Evolutionary conservation across 1,140 invertebrate genomes (phyloP).

Genomic region (Halyomorpha halys): DNA sequence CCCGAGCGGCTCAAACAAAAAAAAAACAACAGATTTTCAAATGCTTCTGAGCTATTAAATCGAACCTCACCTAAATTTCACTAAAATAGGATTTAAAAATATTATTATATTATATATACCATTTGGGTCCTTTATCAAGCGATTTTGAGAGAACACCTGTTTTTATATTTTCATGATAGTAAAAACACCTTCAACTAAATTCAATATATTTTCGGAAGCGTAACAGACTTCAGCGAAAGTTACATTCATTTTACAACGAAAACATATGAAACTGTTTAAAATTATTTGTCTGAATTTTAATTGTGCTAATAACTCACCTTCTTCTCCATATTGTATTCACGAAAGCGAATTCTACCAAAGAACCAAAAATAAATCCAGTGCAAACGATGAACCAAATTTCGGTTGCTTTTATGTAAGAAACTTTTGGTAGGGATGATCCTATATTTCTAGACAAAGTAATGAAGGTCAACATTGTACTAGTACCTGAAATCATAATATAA

Average conservation of each 20-base stretch:
- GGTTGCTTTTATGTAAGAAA: constrained; percentile 82
- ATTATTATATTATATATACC: no score
- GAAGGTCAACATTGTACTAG: constrained; percentile 74
- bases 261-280: background rate
- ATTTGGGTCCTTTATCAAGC: no score
- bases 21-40: no score
- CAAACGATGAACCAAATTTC: constrained; percentile 84
- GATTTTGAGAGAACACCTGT: no score
- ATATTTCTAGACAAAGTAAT: constrained; percentile 74
- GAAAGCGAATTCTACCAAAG: constrained; percentile 79
- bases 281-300: background rate
- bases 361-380: constrained; percentile 71
- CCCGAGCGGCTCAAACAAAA: no score
- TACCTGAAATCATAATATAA: constrained; percentile 42
- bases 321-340: constrained; percentile 79
- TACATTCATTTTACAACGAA: background rate
- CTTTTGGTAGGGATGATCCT: constrained; percentile 72
- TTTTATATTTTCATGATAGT: no score
- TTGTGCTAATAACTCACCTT: constrained; percentile 42
- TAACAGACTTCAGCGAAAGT: no score
- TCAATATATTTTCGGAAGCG: no score
- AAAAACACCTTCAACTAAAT: no score
- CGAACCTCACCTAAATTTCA: no score
- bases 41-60: no score
- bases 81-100: no score